Conservation (phyloP, 2,888 invertebrate genomes). For the Podabrus alpinus region DNA sequence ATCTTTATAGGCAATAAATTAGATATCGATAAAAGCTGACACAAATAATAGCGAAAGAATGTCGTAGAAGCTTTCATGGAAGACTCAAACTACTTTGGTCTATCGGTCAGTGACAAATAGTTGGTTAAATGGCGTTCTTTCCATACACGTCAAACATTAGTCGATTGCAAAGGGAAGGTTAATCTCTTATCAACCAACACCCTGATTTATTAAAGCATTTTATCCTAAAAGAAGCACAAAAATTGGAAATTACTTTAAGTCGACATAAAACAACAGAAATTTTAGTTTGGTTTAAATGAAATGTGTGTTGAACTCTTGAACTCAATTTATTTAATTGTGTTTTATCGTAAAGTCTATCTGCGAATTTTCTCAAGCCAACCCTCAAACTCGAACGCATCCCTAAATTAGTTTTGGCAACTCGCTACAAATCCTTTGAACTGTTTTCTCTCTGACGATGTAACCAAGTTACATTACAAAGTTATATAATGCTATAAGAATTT, state of each 20-base stretch:
- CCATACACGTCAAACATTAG: conserved; percentile 16
- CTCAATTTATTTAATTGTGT: conserved; percentile 30
- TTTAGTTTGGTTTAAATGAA: conserved; percentile 19
- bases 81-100: conserved; percentile 17
- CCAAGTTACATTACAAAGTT: conserved; percentile 24
- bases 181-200: conserved; percentile 4
- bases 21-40: conserved; percentile 24
- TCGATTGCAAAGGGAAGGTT: conserved; percentile 12
- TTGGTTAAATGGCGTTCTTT: conserved; percentile 22
- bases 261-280: conserved; percentile 15
- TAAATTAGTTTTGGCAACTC: conserved; percentile 31
- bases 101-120: conserved; percentile 22
- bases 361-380: conserved; percentile 28
- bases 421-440: conserved; percentile 29
- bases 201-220: neutral
- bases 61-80: conserved; percentile 7
- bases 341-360: conserved; percentile 28
- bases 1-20: conserved; percentile 28
- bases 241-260: neutral
- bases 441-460: conserved; percentile 25
- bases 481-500: conserved; percentile 4
- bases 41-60: conserved; percentile 19
- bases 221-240: neutral
- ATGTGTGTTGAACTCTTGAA: conserved; percentile 25
- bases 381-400: conserved; percentile 27